Conservation (phyloP, 2,888 invertebrate genomes). For the Nomada flava region DNA sequence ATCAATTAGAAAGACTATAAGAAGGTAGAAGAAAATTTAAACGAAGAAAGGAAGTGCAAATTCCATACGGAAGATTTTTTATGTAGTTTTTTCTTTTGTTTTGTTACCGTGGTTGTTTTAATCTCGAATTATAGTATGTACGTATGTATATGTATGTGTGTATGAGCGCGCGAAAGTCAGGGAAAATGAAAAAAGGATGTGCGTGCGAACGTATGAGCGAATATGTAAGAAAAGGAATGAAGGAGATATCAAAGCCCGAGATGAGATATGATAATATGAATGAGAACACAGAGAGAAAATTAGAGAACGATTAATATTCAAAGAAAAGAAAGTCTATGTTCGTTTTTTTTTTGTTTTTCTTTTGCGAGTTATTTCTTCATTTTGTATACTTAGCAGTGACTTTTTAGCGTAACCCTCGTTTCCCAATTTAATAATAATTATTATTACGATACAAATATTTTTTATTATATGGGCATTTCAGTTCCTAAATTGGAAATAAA, state of each 20-base stretch:
- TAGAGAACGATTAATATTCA: slow-evolving; percentile 57
- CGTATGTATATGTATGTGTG: background rate
- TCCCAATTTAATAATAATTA: slow-evolving; percentile 76
- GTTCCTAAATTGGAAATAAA: slow-evolving; percentile 81
- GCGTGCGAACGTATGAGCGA: slow-evolving; percentile 8
- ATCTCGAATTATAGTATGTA: slow-evolving; percentile 51
- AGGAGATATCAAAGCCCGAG: slow-evolving; percentile 7
- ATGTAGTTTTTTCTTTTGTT: slow-evolving; percentile 74
- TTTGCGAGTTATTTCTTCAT: slow-evolving; percentile 69
- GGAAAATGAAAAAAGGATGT: slow-evolving; percentile 6
- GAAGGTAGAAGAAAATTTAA: slow-evolving; percentile 53
- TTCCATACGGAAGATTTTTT: slow-evolving; percentile 74
- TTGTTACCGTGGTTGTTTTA: slow-evolving; percentile 75
- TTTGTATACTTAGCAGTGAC: slow-evolving; percentile 73
- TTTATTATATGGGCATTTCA: slow-evolving; percentile 81
- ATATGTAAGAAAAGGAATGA: slow-evolving; percentile 2
- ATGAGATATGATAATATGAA: slow-evolving; percentile 35
- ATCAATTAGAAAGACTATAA: slow-evolving; percentile 61
- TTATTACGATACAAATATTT: slow-evolving; percentile 77
- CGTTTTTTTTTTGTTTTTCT: slow-evolving; percentile 62
- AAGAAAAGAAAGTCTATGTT: slow-evolving; percentile 66
- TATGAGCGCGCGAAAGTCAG: slow-evolving; percentile 2
- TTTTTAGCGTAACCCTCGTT: slow-evolving; percentile 74
- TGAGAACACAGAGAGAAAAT: slow-evolving; percentile 41
- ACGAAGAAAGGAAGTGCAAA: slow-evolving; percentile 69